Conservation (phyloP, 2,113 vertebrate species). For the Rhombomys opimus region DNA sequence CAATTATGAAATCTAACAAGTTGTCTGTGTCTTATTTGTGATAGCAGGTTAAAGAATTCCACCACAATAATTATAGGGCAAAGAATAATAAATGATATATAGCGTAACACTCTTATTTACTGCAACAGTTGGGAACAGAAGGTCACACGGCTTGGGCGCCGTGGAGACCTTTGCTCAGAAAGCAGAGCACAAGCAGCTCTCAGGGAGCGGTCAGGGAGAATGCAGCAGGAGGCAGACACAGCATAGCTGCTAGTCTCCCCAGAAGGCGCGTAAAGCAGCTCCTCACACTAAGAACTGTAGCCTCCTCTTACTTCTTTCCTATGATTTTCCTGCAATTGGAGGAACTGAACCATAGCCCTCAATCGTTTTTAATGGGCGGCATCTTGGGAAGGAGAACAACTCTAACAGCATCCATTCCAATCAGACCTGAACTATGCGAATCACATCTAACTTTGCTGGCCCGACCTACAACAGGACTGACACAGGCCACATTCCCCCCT, state of each 20-base stretch:
- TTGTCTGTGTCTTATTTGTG: no score
- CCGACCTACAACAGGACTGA: background rate
- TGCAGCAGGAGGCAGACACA: background rate
- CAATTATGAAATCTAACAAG: no score
- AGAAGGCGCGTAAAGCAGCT: background rate
- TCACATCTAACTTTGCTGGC: background rate
- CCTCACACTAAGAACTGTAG: background rate
- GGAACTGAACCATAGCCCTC: background rate
- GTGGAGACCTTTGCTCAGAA: background rate
- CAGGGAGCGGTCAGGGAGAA: background rate
- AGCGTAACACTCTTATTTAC: no score
- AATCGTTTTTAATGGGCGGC: background rate
- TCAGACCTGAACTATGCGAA: background rate
- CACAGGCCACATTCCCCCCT: background rate
- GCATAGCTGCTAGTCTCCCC: background rate
- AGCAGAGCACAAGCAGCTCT: background rate
- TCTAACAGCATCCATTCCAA: background rate
- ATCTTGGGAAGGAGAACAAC: slow-evolving; percentile 34
- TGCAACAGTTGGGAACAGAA: background rate
- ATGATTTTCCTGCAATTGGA: background rate
- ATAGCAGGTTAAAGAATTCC: no score
- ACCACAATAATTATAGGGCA: no score
- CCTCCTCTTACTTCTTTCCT: background rate
- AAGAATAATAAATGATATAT: no score
- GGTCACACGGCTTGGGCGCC: background rate